Evolutionary conservation across 2,797 vertebrate species (phyloP), one percentile per base, ranked within the genome.

Genomic region (Cyprinodon diabolis): DNA sequence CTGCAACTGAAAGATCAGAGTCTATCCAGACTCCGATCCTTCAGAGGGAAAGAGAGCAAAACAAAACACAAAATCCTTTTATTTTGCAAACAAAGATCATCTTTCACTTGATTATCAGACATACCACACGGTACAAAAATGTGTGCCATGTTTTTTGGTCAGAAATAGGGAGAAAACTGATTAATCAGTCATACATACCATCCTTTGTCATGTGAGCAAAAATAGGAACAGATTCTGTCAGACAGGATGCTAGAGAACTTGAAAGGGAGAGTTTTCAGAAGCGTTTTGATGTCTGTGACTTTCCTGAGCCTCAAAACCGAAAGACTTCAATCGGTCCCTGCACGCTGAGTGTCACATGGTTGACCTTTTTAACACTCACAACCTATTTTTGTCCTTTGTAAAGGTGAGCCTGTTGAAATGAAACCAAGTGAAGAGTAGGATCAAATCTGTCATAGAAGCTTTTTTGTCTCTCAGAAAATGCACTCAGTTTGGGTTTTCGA

Each of bases 301-400:
- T 49, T 9, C 23, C 15, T 63, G 56, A 40, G n/a, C 57, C 49
- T 25, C 73, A 21, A 67, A 43, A 25, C 57, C 52, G 10, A 40
- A 6, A 47, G 56, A 62, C 74, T 65, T 76, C 74, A 75, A 63
- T 75, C 67, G 52, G 11, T 62, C 48, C 47, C 21, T 0, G 35
- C 30, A 4, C 3, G 21, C 43, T 63, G 49, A 55, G 74, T 17
- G 14, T 25, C 23, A 52, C n/a, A 25, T 63, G 57, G 47, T 69
- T 76, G 49, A 65, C 58, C 68, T 69, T 69, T 71, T 23, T 65
- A 11, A 51, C 19, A 21, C 58, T 63, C 67, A 14, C 21, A 51
- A 45, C 35, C 58, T 76, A 76, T 76, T 76, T 76, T 48, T 69
- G 51, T 56, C 57, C 57, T n/a, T 51, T 69, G 49, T 25, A 76